phyloP scores from a whole-genome alignment of 1,140 invertebrate species.

The Drosophila bipectinata region DNA sequence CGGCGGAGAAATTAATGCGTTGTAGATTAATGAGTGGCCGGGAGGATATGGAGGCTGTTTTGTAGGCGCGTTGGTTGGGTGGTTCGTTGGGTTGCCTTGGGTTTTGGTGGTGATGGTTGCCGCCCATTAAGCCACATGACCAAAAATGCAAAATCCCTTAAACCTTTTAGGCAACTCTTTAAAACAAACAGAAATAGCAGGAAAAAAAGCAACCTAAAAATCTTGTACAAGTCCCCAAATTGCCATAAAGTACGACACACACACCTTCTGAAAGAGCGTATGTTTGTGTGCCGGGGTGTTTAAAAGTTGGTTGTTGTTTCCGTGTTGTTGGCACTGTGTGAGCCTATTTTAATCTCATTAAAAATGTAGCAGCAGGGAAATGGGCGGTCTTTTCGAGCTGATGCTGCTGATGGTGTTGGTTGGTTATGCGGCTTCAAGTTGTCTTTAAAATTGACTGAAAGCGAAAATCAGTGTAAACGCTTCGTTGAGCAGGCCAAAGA shows the following conservation, averaged over 20 bases:
- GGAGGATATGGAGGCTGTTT: conserved; percentile 46
- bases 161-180: conserved; percentile 70
- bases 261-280: conserved; percentile 51
- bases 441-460: conserved; percentile 81
- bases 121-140: conserved; percentile 45
- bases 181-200: conserved; percentile 31
- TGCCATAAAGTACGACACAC: conserved; percentile 72
- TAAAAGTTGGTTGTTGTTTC: conserved; percentile 46
- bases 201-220: conserved; percentile 30
- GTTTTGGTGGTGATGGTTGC: not conserved
- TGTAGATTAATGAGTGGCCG: conserved; percentile 76
- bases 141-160: conserved; percentile 63
- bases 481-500: conserved; percentile 58
- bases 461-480: conserved; percentile 81
- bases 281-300: conserved; percentile 17
- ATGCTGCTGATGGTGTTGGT: conserved; percentile 46
- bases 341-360: conserved; percentile 82
- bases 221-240: conserved; percentile 73
- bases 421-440: conserved; percentile 77
- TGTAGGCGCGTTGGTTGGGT: not conserved
- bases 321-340: conserved; percentile 60
- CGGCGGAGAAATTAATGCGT: conserved; percentile 79
- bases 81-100: not conserved
- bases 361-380: conserved; percentile 77
- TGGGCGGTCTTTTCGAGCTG: conserved; percentile 45